Conservation (phyloP, 2,888 invertebrate genomes). For the Diarsia mendica region DNA sequence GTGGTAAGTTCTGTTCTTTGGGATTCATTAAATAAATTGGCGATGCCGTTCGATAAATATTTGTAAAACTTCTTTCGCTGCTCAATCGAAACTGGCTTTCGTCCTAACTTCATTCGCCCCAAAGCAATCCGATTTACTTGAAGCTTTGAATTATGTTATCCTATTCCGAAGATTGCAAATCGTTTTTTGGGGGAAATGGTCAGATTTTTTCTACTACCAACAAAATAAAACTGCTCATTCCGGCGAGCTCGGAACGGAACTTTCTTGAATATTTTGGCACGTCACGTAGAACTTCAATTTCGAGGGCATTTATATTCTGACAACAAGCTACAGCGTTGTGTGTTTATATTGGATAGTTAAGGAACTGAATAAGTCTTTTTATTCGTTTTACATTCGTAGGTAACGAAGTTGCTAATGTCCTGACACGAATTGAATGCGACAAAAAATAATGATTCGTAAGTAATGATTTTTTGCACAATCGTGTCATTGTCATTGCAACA, state of each 20-base stretch:
- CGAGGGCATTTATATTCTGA: conserved; percentile 14
- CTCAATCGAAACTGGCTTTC: conserved; percentile 35
- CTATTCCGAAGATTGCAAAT: conserved; percentile 53
- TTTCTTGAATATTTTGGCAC: conserved; percentile 21
- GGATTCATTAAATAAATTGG: neutral
- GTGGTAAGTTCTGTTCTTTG: too few relatives aligned
- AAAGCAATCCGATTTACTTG: conserved; percentile 56
- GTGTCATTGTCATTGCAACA: conserved; percentile 39
- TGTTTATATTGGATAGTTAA: conserved; percentile 7
- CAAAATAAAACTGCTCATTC: conserved; percentile 44
- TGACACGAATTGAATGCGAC: neutral
- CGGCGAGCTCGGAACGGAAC: conserved; percentile 1
- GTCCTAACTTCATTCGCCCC: conserved; percentile 50
- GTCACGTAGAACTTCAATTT: conserved; percentile 33
- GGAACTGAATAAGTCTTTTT: neutral
- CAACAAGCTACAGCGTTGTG: neutral
- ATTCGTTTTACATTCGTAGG: neutral
- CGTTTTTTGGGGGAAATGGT: conserved; percentile 40
- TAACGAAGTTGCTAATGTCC: neutral
- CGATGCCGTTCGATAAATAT: neutral
- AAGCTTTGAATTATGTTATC: conserved; percentile 60
- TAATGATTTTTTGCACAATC: conserved; percentile 28
- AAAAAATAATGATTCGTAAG: conserved; percentile 6
- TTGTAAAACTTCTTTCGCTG: neutral
- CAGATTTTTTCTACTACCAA: conserved; percentile 34